These are phyloP conservation scores for Cetonia aurata DNA, from an alignment of 2,888 invertebrate genomes.

Conservation along the genomic window DNA sequence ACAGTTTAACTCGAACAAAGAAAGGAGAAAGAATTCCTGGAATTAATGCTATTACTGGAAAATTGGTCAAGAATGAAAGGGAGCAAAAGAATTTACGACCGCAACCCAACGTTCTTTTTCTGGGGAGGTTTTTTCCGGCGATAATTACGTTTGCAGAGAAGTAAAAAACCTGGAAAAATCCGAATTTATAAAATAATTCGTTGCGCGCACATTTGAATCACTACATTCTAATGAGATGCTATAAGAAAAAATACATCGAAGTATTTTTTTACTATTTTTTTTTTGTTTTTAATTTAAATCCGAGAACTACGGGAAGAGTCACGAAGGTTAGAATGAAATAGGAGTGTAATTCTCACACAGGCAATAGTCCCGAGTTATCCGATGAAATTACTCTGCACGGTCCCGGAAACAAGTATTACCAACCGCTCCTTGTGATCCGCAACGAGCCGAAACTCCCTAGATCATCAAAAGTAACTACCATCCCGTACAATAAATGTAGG, in stretches of 20 bases:
- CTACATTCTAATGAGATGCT: not conserved
- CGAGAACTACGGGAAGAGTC: conserved; percentile 42
- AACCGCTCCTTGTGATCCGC: conserved; percentile 57
- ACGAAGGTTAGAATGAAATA: conserved; percentile 55
- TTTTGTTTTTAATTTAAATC: conserved; percentile 17
- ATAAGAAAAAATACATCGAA: conserved; percentile 3
- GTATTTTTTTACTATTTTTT: conserved; percentile 37
- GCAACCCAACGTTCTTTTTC: conserved; percentile 38
- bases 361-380: conserved; percentile 63
- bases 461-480: conserved; percentile 62
- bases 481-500: conserved; percentile 60
- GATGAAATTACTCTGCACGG: conserved; percentile 61
- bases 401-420: conserved; percentile 62
- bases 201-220: not conserved
- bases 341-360: conserved; percentile 61
- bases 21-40: conserved; percentile 17
- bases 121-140: conserved; percentile 19
- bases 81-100: conserved; percentile 36
- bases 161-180: not conserved
- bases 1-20: conserved; percentile 13
- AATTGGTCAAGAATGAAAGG: conserved; percentile 29
- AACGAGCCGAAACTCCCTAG: conserved; percentile 52
- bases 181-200: conserved; percentile 5
- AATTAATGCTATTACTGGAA: conserved; percentile 36
- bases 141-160: not conserved